These are phyloP conservation scores for Clarias macrocephalus DNA, from an alignment of 2,113 vertebrate genomes.

Conservation along the genomic window DNA sequence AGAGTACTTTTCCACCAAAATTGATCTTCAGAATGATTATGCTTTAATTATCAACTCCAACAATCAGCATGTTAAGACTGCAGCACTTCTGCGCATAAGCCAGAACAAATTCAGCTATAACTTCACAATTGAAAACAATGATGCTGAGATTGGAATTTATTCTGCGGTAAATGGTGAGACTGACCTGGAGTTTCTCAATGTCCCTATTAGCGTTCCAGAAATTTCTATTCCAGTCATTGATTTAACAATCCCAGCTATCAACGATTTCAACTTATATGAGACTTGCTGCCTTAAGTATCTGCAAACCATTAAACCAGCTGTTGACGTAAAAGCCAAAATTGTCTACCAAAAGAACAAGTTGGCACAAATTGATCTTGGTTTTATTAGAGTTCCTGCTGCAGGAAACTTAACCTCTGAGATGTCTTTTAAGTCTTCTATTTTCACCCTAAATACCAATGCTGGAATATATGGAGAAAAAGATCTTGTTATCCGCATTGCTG, in stretches of 20 bases:
- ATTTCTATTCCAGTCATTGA: slow-evolving; percentile 71
- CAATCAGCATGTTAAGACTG: slow-evolving; percentile 76
- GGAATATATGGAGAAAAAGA: slow-evolving; percentile 82
- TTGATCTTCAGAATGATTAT: slow-evolving; percentile 87
- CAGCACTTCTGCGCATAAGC: slow-evolving; percentile 78
- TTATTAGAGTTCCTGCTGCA: slow-evolving; percentile 72
- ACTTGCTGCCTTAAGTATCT: slow-evolving; percentile 78
- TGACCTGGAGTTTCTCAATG: slow-evolving; percentile 84
- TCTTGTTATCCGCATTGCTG: slow-evolving; percentile 78
- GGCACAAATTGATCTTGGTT: slow-evolving; percentile 61
- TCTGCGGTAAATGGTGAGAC: slow-evolving; percentile 79
- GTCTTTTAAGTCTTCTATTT: slow-evolving; percentile 85
- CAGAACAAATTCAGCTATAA: slow-evolving; percentile 83
- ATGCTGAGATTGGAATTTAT: slow-evolving; percentile 71
- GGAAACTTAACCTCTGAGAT: slow-evolving; percentile 85
- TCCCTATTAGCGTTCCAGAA: slow-evolving; percentile 81
- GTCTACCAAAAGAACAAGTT: slow-evolving; percentile 82
- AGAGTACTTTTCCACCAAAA: slow-evolving; percentile 76
- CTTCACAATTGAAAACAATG: slow-evolving; percentile 76
- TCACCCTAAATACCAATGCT: slow-evolving; percentile 80
- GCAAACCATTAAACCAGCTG: slow-evolving; percentile 81
- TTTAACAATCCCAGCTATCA: slow-evolving; percentile 74
- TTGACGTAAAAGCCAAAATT: slow-evolving; percentile 80
- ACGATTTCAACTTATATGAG: slow-evolving; percentile 83
- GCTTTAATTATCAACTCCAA: slow-evolving; percentile 71